phyloP scores from a whole-genome alignment of 2,113 vertebrate genomes.

The Phyllostomus hastatus region DNA sequence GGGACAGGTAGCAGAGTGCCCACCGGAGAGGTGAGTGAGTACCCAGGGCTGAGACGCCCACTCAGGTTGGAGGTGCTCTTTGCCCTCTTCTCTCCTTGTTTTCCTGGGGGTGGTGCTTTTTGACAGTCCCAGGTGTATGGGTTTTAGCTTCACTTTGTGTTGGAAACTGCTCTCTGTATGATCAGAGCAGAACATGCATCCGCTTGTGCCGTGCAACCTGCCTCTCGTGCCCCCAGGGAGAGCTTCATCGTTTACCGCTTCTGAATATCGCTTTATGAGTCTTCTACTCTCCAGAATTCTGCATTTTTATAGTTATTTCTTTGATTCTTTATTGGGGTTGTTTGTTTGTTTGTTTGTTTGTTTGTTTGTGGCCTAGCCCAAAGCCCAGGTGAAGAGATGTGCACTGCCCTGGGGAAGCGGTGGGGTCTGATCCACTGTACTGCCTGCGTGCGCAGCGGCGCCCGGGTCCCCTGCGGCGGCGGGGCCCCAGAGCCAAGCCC shows the following conservation, averaged over 20 bases:
- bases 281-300: neutral
- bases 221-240: neutral
- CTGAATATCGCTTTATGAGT: neutral
- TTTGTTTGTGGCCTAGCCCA: neutral
- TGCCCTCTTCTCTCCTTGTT: neutral
- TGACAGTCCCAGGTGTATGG: neutral
- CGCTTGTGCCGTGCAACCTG: rapidly evolving
- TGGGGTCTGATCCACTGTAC: neutral
- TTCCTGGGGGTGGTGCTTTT: neutral
- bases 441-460: neutral
- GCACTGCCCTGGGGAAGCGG: rapidly evolving
- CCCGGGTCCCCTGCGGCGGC: neutral
- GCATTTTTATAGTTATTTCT: neutral
- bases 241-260: neutral
- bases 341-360: neutral
- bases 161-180: neutral
- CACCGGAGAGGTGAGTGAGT: neutral
- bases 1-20: neutral
- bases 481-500: neutral
- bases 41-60: neutral
- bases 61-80: neutral
- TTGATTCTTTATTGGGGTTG: neutral
- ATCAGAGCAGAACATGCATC: neutral
- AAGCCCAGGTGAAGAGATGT: neutral
- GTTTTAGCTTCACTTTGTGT: neutral